A percentile compares a stretch with the other conserved stretches of the same genome.
Conservation (phyloP, 2,888 invertebrate genomes). For the Silvanus unidentatus region DNA sequence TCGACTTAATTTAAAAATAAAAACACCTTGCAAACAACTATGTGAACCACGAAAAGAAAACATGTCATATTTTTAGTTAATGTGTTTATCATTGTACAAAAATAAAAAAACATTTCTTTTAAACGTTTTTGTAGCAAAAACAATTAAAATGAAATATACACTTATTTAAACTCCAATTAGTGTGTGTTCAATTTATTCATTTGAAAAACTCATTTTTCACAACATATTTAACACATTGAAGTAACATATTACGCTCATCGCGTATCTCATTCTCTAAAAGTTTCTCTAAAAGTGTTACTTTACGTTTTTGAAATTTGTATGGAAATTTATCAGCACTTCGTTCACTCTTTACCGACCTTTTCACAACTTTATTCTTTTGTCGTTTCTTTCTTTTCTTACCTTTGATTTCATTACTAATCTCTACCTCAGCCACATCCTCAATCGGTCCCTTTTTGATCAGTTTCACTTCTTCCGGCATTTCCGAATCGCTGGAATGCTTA, state of each 20-base stretch:
- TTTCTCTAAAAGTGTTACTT: conserved; percentile 61
- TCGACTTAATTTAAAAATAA: not conserved
- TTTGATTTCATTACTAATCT: conserved; percentile 11
- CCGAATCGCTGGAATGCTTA: conserved; percentile 19
- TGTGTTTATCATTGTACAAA: not conserved
- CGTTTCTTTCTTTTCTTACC: conserved; percentile 4
- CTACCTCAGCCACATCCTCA: conserved; percentile 24
- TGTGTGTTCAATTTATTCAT: not conserved
- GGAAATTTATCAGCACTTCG: conserved; percentile 21
- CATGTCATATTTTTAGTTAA: not conserved
- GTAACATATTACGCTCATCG: conserved; percentile 78
- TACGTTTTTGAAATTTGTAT: conserved; percentile 33
- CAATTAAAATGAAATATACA: conserved; percentile 1
- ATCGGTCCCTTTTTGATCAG: conserved; percentile 34
- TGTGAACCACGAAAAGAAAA: not conserved
- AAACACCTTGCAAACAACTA: too few species aligned
- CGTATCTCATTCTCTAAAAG: conserved; percentile 72
- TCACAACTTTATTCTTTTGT: conserved; percentile 4
- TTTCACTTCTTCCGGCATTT: conserved; percentile 49
- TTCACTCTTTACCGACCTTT: conserved; percentile 14
- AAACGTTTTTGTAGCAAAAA: conserved; percentile 1
- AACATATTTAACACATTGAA: conserved; percentile 80
- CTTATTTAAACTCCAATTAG: not conserved
- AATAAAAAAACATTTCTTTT: not conserved
- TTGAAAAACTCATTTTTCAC: conserved; percentile 69